Conservation (phyloP, 1,140 invertebrate species). For the Bicyclus anynana region DNA sequence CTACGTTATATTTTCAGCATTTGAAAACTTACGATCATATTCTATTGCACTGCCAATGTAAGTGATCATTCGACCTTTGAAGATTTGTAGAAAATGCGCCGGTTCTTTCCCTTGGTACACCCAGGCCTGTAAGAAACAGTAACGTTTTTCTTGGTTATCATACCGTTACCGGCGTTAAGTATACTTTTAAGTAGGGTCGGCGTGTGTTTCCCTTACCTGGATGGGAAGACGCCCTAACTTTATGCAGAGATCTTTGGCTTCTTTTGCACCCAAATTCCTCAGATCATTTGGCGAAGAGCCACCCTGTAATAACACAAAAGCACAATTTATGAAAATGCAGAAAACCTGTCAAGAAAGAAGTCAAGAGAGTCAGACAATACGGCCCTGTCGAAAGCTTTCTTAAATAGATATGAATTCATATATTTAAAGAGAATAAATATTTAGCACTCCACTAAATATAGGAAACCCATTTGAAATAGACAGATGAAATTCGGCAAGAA, state of each 20-base stretch:
- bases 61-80: conserved; percentile 91
- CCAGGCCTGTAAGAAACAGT: conserved; percentile 80
- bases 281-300: conserved; percentile 75
- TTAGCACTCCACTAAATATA: not conserved
- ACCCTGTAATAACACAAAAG: conserved; percentile 51
- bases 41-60: conserved; percentile 82
- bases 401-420: too few relatives aligned
- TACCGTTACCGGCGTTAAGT: too few relatives aligned
- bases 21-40: conserved; percentile 77
- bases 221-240: conserved; percentile 69
- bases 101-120: conserved; percentile 93
- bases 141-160: too few relatives aligned
- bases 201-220: conserved; percentile 41
- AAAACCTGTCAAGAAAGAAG: too few relatives aligned
- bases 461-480: too few relatives aligned
- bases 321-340: too few relatives aligned
- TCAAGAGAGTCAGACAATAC: too few relatives aligned
- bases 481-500: too few relatives aligned
- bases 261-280: conserved; percentile 74
- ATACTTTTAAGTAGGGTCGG: too few relatives aligned
- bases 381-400: too few relatives aligned
- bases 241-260: conserved; percentile 72
- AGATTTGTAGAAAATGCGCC: conserved; percentile 92
- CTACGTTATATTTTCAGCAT: too few relatives aligned
- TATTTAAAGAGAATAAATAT: not conserved